phyloP scores from a whole-genome alignment of 1,140 invertebrate species.

The Carcinoscorpius rotundicauda region DNA sequence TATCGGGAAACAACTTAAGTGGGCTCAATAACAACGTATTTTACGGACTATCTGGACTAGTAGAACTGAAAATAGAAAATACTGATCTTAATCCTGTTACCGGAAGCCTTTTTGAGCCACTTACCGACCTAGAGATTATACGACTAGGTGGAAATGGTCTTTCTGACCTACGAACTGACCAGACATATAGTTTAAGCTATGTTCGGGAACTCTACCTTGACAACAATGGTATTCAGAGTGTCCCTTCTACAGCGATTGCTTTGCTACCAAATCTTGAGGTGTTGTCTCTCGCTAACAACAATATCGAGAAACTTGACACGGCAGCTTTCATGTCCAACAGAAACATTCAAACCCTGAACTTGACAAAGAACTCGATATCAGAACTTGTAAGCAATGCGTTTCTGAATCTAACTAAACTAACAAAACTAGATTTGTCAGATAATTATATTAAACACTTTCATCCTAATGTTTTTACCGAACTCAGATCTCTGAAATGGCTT shows the following conservation, averaged over 20 bases:
- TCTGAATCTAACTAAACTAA: constrained; percentile 50
- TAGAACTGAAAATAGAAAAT: constrained; percentile 11
- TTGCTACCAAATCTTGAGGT: constrained; percentile 55
- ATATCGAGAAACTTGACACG: constrained; percentile 19
- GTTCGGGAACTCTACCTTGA: constrained; percentile 60
- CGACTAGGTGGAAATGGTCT: constrained; percentile 55
- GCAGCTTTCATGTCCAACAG: constrained; percentile 19
- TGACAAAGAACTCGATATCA: constrained; percentile 55
- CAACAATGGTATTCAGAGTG: constrained; percentile 52
- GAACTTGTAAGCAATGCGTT: constrained; percentile 58
- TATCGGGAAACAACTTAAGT: constrained; percentile 60
- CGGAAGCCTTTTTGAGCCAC: constrained; percentile 24
- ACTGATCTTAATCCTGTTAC: constrained; percentile 9
- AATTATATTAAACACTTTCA: constrained; percentile 66
- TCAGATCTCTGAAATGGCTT: constrained; percentile 49
- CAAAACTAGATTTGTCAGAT: constrained; percentile 55
- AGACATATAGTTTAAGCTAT: constrained; percentile 39
- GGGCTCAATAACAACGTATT: constrained; percentile 25
- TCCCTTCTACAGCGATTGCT: constrained; percentile 61
- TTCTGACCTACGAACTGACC: constrained; percentile 40
- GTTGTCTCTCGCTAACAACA: constrained; percentile 28
- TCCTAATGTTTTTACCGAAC: constrained; percentile 55
- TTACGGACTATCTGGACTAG: constrained; percentile 13
- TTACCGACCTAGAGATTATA: constrained; percentile 54
- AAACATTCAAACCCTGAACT: constrained; percentile 30